Base-by-base conservation (phyloP, 2,888 invertebrate genomes). In the Cantharis nigra region DNA sequence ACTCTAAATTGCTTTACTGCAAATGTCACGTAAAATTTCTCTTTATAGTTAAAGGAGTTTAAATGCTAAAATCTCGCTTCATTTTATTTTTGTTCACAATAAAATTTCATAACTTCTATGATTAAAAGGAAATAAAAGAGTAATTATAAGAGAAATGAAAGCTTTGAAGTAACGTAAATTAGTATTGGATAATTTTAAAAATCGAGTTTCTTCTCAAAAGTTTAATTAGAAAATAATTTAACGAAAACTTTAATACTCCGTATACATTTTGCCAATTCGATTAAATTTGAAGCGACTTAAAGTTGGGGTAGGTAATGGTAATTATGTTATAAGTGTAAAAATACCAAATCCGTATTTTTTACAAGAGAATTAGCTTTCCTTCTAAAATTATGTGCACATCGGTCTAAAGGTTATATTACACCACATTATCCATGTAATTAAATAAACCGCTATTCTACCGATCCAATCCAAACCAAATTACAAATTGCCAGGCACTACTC, bases 401-500 rank as follows among this genome's bases (percentile, higher is more conserved):
- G 74, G 69, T 49, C 63, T 76, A 76, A 78, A 76, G 75, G 78
- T 77, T 77, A 80, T 80, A 80, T 80, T 77, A 79, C 74, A 70
- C 77, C 75, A 79, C 81, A 82, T 82, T 82, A 81, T 81, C 79
- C 77, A 72, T 77, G 80, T 82, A 82, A 83, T 83, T 83, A 83
- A 83, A 82, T 83, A 82, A 81, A 81, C 81, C 80, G 72, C 81
- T 78, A 75, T 78, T 72, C 75, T 75, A 70, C 80, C 79, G 80
- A 83, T 81, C 80, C 79, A 80, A 82, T 82, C 81, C 78, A 79
- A 82, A 82, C 80, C 80, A 79, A 82, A 82, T 82, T 82, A 82
- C 81, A 82, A 83, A 82, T 83, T 81, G 80, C 81, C 80, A 70
- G 74, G 69, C 76, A 62, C 76, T 63, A 65, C 71, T 49, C 49